Evolutionary conservation across 2,888 invertebrate genomes (phyloP).

Genomic region (Amphipyra tragopoginis): DNA sequence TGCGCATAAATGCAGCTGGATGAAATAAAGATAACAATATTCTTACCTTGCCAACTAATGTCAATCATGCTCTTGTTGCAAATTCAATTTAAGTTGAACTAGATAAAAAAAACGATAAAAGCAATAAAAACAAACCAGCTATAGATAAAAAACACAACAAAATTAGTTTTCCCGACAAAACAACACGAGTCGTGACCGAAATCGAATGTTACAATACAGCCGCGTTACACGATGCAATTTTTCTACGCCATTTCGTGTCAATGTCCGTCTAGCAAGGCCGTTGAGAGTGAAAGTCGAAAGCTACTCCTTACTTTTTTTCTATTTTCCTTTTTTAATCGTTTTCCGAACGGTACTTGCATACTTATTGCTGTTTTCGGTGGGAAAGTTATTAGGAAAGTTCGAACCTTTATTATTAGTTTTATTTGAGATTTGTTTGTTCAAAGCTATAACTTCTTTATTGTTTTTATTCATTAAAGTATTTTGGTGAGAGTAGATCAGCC

Average conservation of each 20-base stretch:
- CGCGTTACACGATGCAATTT: conserved; percentile 68
- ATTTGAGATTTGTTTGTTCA: neutral
- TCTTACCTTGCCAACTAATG: neutral
- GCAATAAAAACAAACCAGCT: conserved; percentile 22
- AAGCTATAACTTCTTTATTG: neutral
- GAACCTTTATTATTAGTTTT: neutral
- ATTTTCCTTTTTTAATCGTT: conserved; percentile 60
- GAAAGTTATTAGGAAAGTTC: conserved; percentile 8
- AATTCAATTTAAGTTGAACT: conserved; percentile 15
- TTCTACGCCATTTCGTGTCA: conserved; percentile 70
- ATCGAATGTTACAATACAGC: conserved; percentile 66
- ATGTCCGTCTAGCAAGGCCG: conserved; percentile 76
- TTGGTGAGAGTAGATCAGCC: neutral
- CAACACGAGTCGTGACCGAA: conserved; percentile 67
- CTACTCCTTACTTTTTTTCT: conserved; percentile 64
- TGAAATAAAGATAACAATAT: neutral
- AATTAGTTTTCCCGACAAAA: conserved; percentile 57
- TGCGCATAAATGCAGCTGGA: neutral
- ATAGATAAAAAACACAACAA: conserved; percentile 25
- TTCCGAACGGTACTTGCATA: conserved; percentile 47
- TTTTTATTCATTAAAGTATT: neutral
- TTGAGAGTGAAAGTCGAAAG: conserved; percentile 83
- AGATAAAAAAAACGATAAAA: conserved; percentile 11
- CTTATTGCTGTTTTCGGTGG: conserved; percentile 25
- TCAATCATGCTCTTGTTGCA: conserved; percentile 3